These are phyloP conservation scores for Dicrurus megarhynchus DNA, from an alignment of 2,113 vertebrate genomes.

Conservation along the genomic window DNA sequence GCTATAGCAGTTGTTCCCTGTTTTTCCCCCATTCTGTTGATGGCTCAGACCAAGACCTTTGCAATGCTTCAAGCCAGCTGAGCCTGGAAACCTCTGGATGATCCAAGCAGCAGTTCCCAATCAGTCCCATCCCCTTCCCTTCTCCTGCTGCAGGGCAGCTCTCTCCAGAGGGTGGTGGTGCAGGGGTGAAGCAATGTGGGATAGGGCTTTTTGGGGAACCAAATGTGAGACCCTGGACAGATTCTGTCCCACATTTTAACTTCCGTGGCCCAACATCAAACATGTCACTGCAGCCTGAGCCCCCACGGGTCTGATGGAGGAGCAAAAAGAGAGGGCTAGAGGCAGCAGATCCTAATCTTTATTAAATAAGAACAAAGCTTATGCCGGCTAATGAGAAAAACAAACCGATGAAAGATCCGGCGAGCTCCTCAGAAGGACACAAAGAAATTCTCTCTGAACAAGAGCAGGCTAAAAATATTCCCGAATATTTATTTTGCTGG, in stretches of 20 bases:
- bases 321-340: slow-evolving; percentile 68
- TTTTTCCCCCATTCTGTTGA: neutral
- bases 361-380: slow-evolving; percentile 76
- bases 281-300: slow-evolving; percentile 50
- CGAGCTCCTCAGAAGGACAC: slow-evolving; percentile 64
- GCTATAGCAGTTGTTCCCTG: neutral
- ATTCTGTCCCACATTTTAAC: slow-evolving; percentile 49
- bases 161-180: neutral
- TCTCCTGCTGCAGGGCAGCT: neutral
- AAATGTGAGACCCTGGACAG: neutral
- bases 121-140: neutral
- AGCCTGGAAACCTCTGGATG: neutral
- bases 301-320: slow-evolving; percentile 53
- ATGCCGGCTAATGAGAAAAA: slow-evolving; percentile 72
- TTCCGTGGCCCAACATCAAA: slow-evolving; percentile 33
- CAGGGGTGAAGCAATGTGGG: rapidly evolving
- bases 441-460: slow-evolving; percentile 65
- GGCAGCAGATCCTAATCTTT: slow-evolving; percentile 75
- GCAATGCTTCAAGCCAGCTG: neutral
- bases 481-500: slow-evolving; percentile 51
- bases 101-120: neutral
- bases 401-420: slow-evolving; percentile 69
- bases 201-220: neutral
- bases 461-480: slow-evolving; percentile 68
- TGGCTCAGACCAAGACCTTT: neutral